phyloP scores from a whole-genome alignment of 2,113 vertebrate species.

The Tympanuchus pallidicinctus region DNA sequence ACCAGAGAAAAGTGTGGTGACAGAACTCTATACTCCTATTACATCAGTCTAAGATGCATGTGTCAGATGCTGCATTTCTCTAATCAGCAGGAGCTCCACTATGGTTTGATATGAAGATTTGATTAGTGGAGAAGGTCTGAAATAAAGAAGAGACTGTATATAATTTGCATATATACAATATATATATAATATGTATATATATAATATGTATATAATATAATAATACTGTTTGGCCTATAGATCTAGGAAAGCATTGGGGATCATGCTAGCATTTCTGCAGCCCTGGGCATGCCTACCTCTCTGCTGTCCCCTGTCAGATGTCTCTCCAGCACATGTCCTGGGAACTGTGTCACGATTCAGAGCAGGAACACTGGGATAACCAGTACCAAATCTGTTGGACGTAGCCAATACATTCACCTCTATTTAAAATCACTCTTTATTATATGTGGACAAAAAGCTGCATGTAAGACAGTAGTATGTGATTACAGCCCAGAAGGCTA shows the following conservation, averaged over 20 bases:
- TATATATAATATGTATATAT: too few relatives aligned
- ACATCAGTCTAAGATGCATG: fast-evolving
- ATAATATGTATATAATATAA: too few relatives aligned
- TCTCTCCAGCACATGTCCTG: not conserved
- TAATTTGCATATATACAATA: too few relatives aligned
- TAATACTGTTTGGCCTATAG: not conserved
- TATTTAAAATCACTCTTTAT: not conserved
- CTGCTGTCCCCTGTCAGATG: not conserved
- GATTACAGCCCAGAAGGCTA: not conserved
- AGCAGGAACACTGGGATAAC: not conserved
- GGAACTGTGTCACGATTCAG: not conserved
- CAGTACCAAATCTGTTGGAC: not conserved
- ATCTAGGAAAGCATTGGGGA: not conserved
- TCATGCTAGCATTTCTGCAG: not conserved
- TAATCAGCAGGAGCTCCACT: not conserved
- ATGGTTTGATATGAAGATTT: not conserved
- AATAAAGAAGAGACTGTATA: not conserved
- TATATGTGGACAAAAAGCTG: not conserved
- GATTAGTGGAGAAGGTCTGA: not conserved
- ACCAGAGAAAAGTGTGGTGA: not conserved
- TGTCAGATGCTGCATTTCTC: not conserved
- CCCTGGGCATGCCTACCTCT: not conserved
- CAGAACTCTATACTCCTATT: fast-evolving
- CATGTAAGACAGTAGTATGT: too few relatives aligned
- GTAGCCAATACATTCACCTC: not conserved